A percentile compares a stretch with the other conserved stretches of the same genome.
These are phyloP conservation scores for Netta rufina DNA, from an alignment of 2,797 vertebrate species.

Conservation along the genomic window DNA sequence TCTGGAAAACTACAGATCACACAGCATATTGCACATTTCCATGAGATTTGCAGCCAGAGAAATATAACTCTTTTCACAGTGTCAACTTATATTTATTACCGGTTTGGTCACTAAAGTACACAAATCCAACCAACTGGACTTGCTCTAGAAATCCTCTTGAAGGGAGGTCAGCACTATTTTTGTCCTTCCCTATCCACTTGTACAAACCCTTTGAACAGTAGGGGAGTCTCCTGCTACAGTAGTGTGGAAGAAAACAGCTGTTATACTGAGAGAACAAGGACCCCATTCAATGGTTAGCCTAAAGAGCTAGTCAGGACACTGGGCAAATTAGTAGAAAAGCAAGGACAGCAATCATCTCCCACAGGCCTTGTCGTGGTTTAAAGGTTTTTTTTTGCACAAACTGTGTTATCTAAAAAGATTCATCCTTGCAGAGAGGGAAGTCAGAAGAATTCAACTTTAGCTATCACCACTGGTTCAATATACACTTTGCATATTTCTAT, in stretches of 20 bases:
- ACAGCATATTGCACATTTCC: background rate
- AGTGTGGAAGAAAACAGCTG: background rate
- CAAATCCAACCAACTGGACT: background rate
- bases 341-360: background rate
- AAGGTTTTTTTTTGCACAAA: background rate
- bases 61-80: background rate
- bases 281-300: background rate
- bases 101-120: background rate
- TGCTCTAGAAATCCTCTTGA: background rate
- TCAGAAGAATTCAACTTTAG: background rate
- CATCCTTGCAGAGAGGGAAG: background rate
- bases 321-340: background rate
- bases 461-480: background rate
- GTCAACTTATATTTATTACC: background rate
- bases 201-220: background rate
- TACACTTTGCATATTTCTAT: fast-evolving
- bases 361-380: background rate
- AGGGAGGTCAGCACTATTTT: background rate
- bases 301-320: background rate
- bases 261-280: background rate
- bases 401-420: background rate
- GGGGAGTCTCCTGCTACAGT: background rate
- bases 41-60: background rate
- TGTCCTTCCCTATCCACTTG: background rate
- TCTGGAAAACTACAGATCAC: background rate